Conservation (phyloP, 2,888 invertebrate species). For the Noctua fimbriata region DNA sequence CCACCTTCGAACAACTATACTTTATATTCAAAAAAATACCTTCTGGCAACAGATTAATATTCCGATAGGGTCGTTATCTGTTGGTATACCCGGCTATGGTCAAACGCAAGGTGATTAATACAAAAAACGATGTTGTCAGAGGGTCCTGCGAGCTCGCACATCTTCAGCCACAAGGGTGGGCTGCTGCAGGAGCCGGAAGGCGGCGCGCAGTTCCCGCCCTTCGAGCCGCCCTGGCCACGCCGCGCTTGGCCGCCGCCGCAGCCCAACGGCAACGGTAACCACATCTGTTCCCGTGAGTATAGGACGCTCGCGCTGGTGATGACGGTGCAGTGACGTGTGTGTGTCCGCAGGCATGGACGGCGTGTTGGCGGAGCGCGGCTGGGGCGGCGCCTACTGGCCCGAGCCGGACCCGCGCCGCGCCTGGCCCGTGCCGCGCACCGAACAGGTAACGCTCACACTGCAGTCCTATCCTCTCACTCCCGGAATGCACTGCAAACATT, state of each 20-base stretch:
- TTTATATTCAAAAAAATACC: slow-evolving; percentile 1
- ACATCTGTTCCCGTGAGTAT: not conserved
- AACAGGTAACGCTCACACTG: slow-evolving; percentile 66
- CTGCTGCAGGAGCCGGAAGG: slow-evolving; percentile 88
- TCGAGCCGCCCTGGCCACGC: slow-evolving; percentile 77
- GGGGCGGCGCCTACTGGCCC: slow-evolving; percentile 73
- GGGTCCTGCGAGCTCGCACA: slow-evolving; percentile 87
- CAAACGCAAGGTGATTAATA: not conserved
- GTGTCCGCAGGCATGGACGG: slow-evolving; percentile 69
- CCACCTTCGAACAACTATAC: not conserved
- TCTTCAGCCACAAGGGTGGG: slow-evolving; percentile 93
- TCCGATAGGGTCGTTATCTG: not conserved
- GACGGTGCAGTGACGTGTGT: not conserved
- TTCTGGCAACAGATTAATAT: not conserved
- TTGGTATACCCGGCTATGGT: not conserved
- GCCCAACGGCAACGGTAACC: slow-evolving; percentile 56
- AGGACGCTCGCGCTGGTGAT: too few relatives aligned
- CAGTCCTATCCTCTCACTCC: not conserved
- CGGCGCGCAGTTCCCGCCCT: slow-evolving; percentile 71
- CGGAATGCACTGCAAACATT: not conserved
- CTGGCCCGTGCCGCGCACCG: slow-evolving; percentile 82
- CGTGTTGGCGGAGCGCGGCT: slow-evolving; percentile 59
- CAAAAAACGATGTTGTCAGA: slow-evolving; percentile 43
- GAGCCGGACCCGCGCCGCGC: slow-evolving; percentile 81
- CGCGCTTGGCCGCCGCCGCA: slow-evolving; percentile 74